phyloP scores from a whole-genome alignment of 2,888 invertebrate genomes.

The Tetrapedia diversipes region DNA sequence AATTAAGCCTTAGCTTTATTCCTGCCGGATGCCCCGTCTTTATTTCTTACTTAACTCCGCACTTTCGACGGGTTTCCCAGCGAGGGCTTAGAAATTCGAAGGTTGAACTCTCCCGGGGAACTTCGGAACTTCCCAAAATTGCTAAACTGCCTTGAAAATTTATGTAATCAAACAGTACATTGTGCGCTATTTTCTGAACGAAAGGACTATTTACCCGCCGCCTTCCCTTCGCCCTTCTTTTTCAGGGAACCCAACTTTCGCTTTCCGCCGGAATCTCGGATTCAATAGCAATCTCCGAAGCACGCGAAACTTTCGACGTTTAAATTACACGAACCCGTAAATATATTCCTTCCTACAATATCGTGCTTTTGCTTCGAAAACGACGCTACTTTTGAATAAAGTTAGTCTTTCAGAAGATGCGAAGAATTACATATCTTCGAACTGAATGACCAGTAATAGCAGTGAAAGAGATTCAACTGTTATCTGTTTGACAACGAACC shows the following conservation, averaged over 20 bases:
- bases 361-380: too few species aligned
- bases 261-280: neutral
- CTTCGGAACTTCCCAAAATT: constrained; percentile 19
- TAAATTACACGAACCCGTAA: too few species aligned
- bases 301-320: neutral
- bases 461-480: too few species aligned
- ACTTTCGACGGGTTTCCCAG: constrained; percentile 25
- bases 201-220: neutral
- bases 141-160: constrained; percentile 23
- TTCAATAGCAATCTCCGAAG: neutral
- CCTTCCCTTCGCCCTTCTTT: neutral
- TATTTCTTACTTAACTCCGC: constrained; percentile 33
- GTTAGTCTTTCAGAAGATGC: too few species aligned
- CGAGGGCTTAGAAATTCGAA: constrained; percentile 29
- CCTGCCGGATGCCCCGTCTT: constrained; percentile 20
- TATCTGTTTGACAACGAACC: too few species aligned
- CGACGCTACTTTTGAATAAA: too few species aligned
- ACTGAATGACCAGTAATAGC: too few species aligned
- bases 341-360: too few species aligned
- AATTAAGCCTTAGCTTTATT: constrained; percentile 28
- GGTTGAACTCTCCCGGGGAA: constrained; percentile 8
- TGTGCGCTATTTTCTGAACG: constrained; percentile 4
- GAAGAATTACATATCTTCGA: too few species aligned
- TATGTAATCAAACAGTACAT: constrained; percentile 29
- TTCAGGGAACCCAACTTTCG: too few species aligned